Conservation (phyloP, 2,888 invertebrate genomes). For the Sphinx pinastri region DNA sequence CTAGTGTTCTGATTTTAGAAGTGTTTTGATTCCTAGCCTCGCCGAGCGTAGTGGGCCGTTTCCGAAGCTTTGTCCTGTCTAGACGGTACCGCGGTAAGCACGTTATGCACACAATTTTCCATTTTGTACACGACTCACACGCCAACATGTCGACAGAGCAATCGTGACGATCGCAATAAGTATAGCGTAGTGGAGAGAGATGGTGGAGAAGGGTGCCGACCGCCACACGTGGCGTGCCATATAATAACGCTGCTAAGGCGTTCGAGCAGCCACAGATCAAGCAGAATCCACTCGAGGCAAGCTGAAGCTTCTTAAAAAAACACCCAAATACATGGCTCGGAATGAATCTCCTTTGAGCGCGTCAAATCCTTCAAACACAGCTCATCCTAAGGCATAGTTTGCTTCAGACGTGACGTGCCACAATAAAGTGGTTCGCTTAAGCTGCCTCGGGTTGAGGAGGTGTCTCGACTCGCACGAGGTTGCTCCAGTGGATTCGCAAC, state of each 20-base stretch:
- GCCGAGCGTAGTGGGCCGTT: conserved; percentile 65
- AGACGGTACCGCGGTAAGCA: conserved; percentile 67
- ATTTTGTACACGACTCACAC: conserved; percentile 21
- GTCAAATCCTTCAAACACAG: too few species aligned
- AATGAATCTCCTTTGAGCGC: too few species aligned
- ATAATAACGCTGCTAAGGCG: neutral
- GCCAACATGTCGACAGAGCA: conserved; percentile 22
- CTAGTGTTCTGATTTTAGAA: conserved; percentile 62
- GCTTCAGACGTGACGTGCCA: too few species aligned
- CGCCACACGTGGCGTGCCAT: too few species aligned
- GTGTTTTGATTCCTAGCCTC: conserved; percentile 56
- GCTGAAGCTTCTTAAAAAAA: too few species aligned
- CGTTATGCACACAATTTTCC: conserved; percentile 57
- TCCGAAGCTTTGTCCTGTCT: conserved; percentile 65
- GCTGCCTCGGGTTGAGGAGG: too few species aligned
- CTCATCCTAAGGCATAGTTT: too few species aligned
- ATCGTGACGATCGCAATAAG: conserved; percentile 21
- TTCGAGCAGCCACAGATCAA: neutral
- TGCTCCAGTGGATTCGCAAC: too few species aligned
- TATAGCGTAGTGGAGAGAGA: neutral
- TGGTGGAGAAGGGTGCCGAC: neutral
- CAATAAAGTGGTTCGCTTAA: too few species aligned
- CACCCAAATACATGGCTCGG: too few species aligned
- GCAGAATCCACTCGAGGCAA: too few species aligned
- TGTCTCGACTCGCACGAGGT: too few species aligned